A percentile compares a stretch with the other conserved stretches of the same genome.
phyloP scores from a whole-genome alignment of 2,888 invertebrate genomes.

The Tolmerus cingulatus region DNA sequence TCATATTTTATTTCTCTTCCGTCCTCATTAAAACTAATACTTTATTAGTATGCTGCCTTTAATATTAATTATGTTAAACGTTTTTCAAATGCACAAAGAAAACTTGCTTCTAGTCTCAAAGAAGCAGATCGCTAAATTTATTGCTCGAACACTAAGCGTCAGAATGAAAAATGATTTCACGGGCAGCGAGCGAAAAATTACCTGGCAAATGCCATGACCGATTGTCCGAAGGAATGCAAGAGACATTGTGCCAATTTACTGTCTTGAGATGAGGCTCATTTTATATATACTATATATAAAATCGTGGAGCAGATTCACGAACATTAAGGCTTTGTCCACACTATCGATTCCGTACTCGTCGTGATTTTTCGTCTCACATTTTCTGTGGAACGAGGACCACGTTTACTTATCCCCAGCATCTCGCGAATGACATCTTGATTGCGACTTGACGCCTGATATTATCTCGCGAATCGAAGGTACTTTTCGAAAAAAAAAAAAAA shows the following conservation, averaged over 20 bases:
- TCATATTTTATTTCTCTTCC: not conserved
- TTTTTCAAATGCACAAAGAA: not conserved
- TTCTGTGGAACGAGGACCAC: not conserved
- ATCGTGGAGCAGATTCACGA: not conserved
- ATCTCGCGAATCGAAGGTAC: not conserved
- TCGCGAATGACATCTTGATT: conserved; percentile 7
- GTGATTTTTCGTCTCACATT: conserved; percentile 2
- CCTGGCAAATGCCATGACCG: conserved; percentile 16
- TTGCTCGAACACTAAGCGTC: not conserved
- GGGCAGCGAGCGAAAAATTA: not conserved
- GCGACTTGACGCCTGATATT: conserved; percentile 15
- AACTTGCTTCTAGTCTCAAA: not conserved
- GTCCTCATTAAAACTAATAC: not conserved
- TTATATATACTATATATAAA: not conserved
- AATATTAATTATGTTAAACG: conserved; percentile 6
- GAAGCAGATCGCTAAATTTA: not conserved
- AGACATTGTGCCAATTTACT: not conserved
- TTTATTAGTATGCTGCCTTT: not conserved
- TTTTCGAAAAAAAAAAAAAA: not conserved
- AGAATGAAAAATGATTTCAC: conserved; percentile 10
- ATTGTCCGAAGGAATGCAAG: not conserved
- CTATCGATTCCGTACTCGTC: not conserved
- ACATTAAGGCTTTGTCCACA: not conserved
- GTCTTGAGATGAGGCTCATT: not conserved
- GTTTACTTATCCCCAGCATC: not conserved